These are phyloP conservation scores for Eolophus roseicapilla DNA, from an alignment of 2,113 vertebrate genomes.

Conservation along the genomic window DNA sequence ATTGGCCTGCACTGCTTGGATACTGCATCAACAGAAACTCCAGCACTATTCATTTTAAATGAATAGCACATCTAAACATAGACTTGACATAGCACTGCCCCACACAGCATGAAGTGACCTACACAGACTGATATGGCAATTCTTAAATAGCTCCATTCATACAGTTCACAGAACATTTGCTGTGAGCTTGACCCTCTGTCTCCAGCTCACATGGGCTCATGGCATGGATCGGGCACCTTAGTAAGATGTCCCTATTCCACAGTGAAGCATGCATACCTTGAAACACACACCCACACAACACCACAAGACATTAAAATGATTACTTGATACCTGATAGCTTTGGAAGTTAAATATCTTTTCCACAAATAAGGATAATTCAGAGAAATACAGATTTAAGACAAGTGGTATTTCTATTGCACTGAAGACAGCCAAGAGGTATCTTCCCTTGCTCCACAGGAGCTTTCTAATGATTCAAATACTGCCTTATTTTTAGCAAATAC, in stretches of 20 bases:
- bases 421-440: not conserved
- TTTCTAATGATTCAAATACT: not conserved
- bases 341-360: not conserved
- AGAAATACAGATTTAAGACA: not conserved
- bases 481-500: not conserved
- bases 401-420: not conserved
- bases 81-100: not conserved
- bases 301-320: not conserved
- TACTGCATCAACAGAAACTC: not conserved
- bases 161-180: not conserved
- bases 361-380: not conserved
- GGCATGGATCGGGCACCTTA: not conserved
- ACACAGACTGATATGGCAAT: too few relatives aligned
- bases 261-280: not conserved
- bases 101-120: not conserved
- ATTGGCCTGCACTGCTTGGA: accelerated
- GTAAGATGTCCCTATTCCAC: not conserved
- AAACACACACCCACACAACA: accelerated
- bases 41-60: not conserved
- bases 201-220: accelerated
- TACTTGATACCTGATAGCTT: not conserved
- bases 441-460: not conserved
- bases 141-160: not conserved
- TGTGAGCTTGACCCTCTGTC: not conserved
- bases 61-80: not conserved